Evolutionary conservation across 2,888 invertebrate species (phyloP).

Genomic region (Hirtodrosophila duncani): DNA sequence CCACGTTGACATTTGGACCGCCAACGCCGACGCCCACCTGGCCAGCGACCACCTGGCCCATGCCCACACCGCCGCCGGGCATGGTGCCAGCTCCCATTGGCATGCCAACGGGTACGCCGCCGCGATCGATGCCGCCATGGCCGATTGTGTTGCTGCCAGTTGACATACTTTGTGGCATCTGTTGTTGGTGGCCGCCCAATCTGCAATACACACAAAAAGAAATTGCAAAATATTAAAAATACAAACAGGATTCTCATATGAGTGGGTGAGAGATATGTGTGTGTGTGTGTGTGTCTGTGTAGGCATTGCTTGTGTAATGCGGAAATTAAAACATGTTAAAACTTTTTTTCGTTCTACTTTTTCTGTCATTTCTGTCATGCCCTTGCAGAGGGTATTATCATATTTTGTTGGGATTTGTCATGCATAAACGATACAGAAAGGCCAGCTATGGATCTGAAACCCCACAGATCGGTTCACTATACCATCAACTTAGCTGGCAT

Average conservation of each 20-base stretch:
- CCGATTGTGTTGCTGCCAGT: slow-evolving; percentile 82
- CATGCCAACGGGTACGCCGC: slow-evolving; percentile 58
- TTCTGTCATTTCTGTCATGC: no score
- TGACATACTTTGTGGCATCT: slow-evolving; percentile 80
- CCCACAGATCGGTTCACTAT: no score
- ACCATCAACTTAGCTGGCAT: no score
- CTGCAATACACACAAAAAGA: slow-evolving; percentile 54
- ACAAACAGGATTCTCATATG: not conserved
- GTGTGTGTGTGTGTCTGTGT: not conserved
- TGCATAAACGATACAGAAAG: no score
- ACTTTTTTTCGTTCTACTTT: slow-evolving; percentile 38
- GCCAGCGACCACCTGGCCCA: slow-evolving; percentile 54
- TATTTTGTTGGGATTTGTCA: no score
- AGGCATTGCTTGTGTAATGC: slow-evolving; percentile 50
- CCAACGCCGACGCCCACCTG: slow-evolving; percentile 46
- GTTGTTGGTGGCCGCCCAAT: slow-evolving; percentile 78
- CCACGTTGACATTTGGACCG: slow-evolving; percentile 25
- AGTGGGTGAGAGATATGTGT: not conserved
- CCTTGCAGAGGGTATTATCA: no score
- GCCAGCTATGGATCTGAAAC: no score
- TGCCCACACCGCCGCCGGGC: slow-evolving; percentile 66
- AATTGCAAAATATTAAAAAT: slow-evolving; percentile 12
- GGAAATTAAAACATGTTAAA: slow-evolving; percentile 71
- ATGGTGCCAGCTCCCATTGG: slow-evolving; percentile 65
- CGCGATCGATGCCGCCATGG: slow-evolving; percentile 76